Evolutionary conservation across 2,113 vertebrate genomes (phyloP).

Genomic region (Rhea pennata): DNA sequence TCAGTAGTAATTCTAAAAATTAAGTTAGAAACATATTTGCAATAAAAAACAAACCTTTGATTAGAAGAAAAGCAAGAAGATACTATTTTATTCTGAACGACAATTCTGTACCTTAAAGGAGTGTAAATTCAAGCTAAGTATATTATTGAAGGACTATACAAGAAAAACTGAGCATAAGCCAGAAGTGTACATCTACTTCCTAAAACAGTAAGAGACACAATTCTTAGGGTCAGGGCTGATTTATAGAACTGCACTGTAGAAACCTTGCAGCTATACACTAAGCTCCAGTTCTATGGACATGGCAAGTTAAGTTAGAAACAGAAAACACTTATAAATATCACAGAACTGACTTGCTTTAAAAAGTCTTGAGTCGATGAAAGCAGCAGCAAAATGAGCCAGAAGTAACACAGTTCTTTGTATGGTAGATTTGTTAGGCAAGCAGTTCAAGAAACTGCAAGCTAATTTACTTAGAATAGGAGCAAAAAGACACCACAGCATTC

Average conservation of each 20-base stretch:
- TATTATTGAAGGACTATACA: rapidly evolving
- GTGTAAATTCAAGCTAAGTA: not conserved
- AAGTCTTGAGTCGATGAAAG: not conserved
- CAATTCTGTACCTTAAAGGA: not conserved
- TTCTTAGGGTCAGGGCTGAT: not conserved
- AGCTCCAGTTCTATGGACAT: not conserved
- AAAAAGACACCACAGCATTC: conserved; percentile 48
- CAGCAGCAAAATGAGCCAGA: not conserved
- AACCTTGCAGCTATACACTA: not conserved
- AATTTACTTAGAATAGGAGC: not conserved
- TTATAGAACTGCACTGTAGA: not conserved
- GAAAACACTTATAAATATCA: not conserved
- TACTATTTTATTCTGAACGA: not conserved
- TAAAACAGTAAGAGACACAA: not conserved
- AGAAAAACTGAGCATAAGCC: not conserved
- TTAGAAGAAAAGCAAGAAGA: not conserved
- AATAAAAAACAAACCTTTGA: not conserved
- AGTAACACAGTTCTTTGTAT: not conserved
- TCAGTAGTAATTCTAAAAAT: not conserved
- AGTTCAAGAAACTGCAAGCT: not conserved
- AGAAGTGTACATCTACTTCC: not conserved
- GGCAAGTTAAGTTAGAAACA: not conserved
- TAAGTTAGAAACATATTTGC: not conserved
- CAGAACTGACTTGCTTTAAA: not conserved
- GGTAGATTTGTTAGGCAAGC: not conserved